Conservation (phyloP, 2,113 vertebrate species). For the Nestor notabilis region DNA sequence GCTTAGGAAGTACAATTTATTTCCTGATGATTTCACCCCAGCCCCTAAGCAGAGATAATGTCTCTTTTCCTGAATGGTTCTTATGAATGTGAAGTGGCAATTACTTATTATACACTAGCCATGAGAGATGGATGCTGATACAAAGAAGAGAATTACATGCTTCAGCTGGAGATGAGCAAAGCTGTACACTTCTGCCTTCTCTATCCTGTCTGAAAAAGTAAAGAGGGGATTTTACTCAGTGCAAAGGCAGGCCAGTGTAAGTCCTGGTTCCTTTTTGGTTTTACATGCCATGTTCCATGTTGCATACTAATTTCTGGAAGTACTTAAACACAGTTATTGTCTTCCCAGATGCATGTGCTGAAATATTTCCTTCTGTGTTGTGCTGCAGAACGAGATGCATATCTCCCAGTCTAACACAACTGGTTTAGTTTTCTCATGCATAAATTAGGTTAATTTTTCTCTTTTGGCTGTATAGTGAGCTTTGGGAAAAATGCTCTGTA, state of each 20-base stretch:
- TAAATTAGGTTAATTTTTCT: not conserved
- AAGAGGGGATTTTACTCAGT: not conserved
- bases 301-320: not conserved
- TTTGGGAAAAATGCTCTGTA: not conserved
- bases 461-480: not conserved
- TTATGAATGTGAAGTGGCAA: not conserved
- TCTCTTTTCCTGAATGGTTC: not conserved
- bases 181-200: not conserved
- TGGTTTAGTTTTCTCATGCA: not conserved
- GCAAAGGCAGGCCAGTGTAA: not conserved
- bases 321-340: not conserved
- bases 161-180: not conserved
- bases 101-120: not conserved
- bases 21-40: not conserved
- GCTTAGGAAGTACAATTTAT: not conserved
- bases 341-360: not conserved
- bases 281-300: not conserved
- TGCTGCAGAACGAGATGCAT: not conserved
- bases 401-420: not conserved
- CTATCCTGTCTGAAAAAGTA: not conserved
- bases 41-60: not conserved
- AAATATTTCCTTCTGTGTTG: not conserved
- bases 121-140: not conserved
- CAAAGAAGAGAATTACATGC: not conserved
- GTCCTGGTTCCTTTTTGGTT: not conserved